phyloP scores from a whole-genome alignment of 2,113 vertebrate species.

The Dolichotis patagonum region DNA sequence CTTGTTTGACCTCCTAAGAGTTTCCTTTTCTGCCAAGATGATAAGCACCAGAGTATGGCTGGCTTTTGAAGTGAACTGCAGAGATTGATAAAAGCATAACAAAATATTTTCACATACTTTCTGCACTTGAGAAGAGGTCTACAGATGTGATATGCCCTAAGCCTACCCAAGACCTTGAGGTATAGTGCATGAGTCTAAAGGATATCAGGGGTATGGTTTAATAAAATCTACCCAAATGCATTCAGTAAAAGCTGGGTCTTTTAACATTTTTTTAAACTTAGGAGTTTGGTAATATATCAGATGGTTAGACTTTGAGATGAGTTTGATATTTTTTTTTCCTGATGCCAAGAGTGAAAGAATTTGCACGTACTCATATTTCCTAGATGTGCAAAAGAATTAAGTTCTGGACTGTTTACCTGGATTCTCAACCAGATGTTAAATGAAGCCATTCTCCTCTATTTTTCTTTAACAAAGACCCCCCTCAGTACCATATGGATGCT shows the following conservation, averaged over 20 bases:
- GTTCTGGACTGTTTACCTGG: neutral
- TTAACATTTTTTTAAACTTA: constrained; percentile 15
- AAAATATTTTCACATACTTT: constrained; percentile 62
- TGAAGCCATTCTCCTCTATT: neutral
- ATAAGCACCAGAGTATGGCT: constrained; percentile 55
- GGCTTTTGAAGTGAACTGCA: constrained; percentile 49
- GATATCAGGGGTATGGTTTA: neutral
- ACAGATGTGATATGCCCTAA: constrained; percentile 5
- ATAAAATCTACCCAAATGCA: neutral
- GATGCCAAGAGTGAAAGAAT: constrained; percentile 21
- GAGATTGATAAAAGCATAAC: constrained; percentile 60
- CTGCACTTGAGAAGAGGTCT: neutral
- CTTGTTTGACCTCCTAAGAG: constrained; percentile 50
- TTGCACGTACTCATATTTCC: neutral
- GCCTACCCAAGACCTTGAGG: constrained; percentile 15
- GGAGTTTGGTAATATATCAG: constrained; percentile 4
- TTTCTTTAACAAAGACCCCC: neutral
- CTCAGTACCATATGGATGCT: neutral
- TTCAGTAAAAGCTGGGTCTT: neutral
- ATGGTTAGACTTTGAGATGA: neutral
- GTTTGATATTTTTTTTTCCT: neutral
- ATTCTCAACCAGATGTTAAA: constrained; percentile 34
- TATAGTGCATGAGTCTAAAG: neutral
- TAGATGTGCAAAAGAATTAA: neutral
- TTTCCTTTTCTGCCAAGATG: constrained; percentile 61